Base-by-base conservation (phyloP, 1,140 invertebrate species). In the Epicauta chinensis region DNA sequence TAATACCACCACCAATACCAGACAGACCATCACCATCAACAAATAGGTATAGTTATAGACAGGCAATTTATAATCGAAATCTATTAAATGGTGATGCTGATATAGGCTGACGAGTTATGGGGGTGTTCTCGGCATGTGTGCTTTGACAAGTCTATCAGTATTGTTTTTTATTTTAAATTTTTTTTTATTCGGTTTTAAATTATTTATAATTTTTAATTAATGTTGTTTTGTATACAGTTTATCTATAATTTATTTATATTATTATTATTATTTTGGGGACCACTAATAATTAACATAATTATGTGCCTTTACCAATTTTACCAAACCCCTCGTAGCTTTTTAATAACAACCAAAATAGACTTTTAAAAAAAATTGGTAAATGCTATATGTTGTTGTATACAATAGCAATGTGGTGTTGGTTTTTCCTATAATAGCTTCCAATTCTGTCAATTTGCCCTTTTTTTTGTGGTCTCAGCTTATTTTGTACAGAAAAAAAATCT, bases 31-130 rank as follows among this genome's bases (percentile, higher is more conserved):
- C 67, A 16, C 69, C 68, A 16, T 51, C 64, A 15, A 78, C 82
- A 68, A 87, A 87, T 83, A 87, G 86, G 84, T 89, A 89, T 74
- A 87, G 86, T 85, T 88, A 89, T 74, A 77, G 81, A 67, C 77
- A 81, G 68, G 80, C 80, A 67, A 82, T 82, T 71, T 83, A 83
- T 73, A 80, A 76, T 68, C 75, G 80, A 68, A 77, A 79, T 71
- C 70, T 77, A 55, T 70, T 75, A 58, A 76, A 76, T 64, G 75
- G 73, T 64, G 71, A 78, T 66, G 75, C 75, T 70, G 81, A 85
- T 71, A 77, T 84, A 79, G 83, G 83, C 81, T 86, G 82, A 84
- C 79, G 79, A 68, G 80, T 82, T 71, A 79, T 82, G 78, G 81
- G 81, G 75, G 80, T 85, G 73, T 82, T 86, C 76, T 83, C 82